Base-by-base conservation (phyloP, 2,888 invertebrate species). In the Eubasilissa splendida region DNA sequence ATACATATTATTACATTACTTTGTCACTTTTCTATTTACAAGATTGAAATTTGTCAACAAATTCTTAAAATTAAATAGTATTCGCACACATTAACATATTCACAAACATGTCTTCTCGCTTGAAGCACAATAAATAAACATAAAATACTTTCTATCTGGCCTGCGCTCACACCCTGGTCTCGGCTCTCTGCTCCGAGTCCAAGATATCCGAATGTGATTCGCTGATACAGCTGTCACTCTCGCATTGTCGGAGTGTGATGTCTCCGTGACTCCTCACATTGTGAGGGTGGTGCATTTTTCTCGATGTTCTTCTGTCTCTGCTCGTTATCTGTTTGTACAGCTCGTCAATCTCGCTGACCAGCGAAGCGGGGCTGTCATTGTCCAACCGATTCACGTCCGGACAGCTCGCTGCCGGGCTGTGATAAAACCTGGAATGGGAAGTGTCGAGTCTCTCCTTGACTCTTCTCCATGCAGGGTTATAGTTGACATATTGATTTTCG, bases 281-380 rank as follows among this genome's bases (percentile, higher is more conserved):
- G 60, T 89, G 82, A 8, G 89, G 88, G 75, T 87, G 87, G 22
- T 87, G 84, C 70, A 86, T 85, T 71, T 86, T 85, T 84, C 88
- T 76, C 22, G 77, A 63, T 10, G 79, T 87, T 8, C 88, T 88
- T 77, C 87, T 87, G 77, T 88, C 88, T 80, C 89, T 86, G 84
- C 92, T 89, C 14, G 92, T 90, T 66, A 94, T 94, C 85, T 93
- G 93, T 84, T 94, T 93, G 86, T 94, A 94, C 9, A 94, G 88
- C 85, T 94, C 94, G 85, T 94, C 94, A 74, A 94, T 88, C 84
- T 93, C 93, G 85, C 92, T 92, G 65, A 88, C 86, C 83, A 89
- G 89, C 0, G 90, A 90, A 33, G 88, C 88, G 0, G 90, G 90
- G 56, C 84, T 84, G 78, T 89, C 88, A 7, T 90, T 83, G 58